Conservation (phyloP, 2,888 invertebrate genomes). For the Pyrochroa serraticornis region DNA sequence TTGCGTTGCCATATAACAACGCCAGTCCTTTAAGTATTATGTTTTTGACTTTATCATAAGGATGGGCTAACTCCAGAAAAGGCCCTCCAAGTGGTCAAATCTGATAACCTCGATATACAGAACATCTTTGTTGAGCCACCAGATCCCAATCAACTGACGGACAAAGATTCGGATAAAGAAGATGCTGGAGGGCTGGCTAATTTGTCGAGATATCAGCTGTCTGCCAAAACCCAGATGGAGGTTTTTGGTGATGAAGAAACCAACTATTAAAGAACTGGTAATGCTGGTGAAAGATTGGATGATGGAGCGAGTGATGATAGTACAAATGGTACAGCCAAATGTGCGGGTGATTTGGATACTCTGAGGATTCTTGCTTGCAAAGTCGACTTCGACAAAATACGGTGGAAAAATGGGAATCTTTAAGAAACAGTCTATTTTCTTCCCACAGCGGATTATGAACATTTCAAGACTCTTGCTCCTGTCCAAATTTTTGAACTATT, state of each 20-base stretch:
- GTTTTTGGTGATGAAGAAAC: no score
- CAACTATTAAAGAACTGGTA: neutral
- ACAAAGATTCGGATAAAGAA: constrained; percentile 4
- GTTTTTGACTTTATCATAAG: neutral
- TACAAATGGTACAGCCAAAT: no score
- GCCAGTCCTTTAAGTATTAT: neutral
- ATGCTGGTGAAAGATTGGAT: no score
- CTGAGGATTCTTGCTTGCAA: no score
- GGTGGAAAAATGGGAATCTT: no score
- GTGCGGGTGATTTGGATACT: no score
- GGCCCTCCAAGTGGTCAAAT: neutral
- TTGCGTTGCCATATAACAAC: constrained; percentile 2
- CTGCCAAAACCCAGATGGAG: neutral
- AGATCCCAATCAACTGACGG: neutral
- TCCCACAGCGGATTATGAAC: neutral
- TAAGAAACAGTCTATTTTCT: no score
- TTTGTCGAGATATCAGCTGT: constrained; percentile 1
- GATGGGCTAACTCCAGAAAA: neutral
- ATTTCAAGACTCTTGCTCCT: neutral
- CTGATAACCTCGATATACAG: neutral
- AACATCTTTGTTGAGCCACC: constrained; percentile 1
- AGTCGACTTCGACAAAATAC: no score
- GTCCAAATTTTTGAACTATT: neutral
- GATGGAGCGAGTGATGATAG: no score
- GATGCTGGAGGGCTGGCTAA: neutral